A percentile compares a stretch with the other conserved stretches of the same genome.
These are phyloP conservation scores for Elaphurus davidianus DNA, from an alignment of 2,113 vertebrate species.

Conservation along the genomic window DNA sequence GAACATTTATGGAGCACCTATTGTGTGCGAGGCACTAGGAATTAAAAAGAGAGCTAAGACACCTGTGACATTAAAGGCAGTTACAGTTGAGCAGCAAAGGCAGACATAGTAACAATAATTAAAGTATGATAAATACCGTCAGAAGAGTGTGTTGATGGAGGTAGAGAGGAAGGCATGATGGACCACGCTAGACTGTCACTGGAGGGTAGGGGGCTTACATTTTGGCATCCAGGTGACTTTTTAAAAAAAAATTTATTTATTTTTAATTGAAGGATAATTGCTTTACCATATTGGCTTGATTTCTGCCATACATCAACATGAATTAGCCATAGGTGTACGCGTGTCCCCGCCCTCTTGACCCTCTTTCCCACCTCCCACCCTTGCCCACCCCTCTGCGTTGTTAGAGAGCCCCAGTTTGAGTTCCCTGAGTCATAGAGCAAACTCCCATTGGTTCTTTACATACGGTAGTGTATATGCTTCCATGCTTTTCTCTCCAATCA, in stretches of 20 bases:
- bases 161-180: too few species aligned
- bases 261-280: background rate
- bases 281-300: background rate
- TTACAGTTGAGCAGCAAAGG: background rate
- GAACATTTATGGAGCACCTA: background rate
- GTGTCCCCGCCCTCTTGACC: background rate
- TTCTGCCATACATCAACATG: background rate
- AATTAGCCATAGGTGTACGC: background rate
- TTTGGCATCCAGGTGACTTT: background rate
- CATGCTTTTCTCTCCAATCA: background rate
- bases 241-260: background rate
- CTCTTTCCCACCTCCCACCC: background rate
- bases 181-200: fast-evolving
- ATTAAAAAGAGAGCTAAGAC: background rate
- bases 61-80: background rate
- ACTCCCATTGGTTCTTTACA: background rate
- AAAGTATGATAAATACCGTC: too few species aligned
- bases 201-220: background rate
- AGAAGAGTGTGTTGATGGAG: background rate
- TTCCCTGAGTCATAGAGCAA: background rate
- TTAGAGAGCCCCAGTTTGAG: background rate
- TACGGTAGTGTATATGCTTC: background rate
- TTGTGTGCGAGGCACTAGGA: background rate
- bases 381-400: background rate
- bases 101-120: background rate